Percentiles rank a stretch among this genome's conserved stretches.
These are phyloP conservation scores for Scaptomyza reducta DNA, from an alignment of 2,888 invertebrate species.

Conservation along the genomic window DNA sequence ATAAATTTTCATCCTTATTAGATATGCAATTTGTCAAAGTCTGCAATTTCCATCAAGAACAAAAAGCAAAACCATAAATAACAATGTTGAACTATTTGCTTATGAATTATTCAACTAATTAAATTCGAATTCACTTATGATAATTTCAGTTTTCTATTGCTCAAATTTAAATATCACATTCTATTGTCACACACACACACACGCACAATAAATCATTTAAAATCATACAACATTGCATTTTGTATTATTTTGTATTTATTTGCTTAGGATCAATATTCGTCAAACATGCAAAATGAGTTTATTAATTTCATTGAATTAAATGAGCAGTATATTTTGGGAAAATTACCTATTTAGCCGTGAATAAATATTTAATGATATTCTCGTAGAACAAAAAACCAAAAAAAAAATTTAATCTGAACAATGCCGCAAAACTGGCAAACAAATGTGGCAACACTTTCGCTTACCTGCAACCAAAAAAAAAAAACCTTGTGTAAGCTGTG, in stretches of 20 bases:
- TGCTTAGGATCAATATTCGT: conserved; percentile 19
- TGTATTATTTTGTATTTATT: conserved; percentile 19
- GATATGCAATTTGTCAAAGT: conserved; percentile 1
- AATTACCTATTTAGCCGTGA: conserved; percentile 3
- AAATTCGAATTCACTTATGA: neutral
- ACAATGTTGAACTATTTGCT: conserved; percentile 10
- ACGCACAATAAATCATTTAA: conserved; percentile 13
- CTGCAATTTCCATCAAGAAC: neutral
- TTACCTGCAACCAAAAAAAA: conserved; percentile 18
- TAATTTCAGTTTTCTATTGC: neutral
- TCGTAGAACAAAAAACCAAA: neutral
- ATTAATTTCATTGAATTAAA: conserved; percentile 30
- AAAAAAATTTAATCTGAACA: conserved; percentile 6
- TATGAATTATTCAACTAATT: conserved; percentile 16
- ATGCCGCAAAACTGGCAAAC: conserved; percentile 16
- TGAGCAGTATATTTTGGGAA: conserved; percentile 1
- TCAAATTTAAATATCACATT: conserved; percentile 5
- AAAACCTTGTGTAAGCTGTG: neutral
- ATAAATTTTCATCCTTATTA: neutral
- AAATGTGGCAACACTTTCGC: conserved; percentile 42
- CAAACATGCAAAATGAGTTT: conserved; percentile 10
- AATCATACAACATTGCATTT: conserved; percentile 11
- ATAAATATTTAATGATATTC: conserved; percentile 28
- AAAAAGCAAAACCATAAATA: conserved; percentile 14
- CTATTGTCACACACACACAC: conserved; percentile 4